Evolutionary conservation across 2,797 vertebrate genomes (phyloP), one percentile per base, ranked within the genome.

Genomic region (Gallirallus australis): DNA sequence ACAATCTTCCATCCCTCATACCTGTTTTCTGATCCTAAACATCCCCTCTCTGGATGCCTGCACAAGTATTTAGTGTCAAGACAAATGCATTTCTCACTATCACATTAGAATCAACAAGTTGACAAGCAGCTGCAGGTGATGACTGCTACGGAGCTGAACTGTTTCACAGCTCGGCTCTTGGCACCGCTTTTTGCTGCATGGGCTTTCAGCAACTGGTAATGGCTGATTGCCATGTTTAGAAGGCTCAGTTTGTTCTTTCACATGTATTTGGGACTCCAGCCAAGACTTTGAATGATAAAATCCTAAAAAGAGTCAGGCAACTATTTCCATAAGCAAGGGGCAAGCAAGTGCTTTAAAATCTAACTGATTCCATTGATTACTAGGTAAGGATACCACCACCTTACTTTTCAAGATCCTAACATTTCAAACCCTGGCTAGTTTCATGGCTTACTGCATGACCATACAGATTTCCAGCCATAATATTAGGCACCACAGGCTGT

Each of bases 81-180:
- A 69, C 35, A 48, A 76, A 59, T 65, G 47, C n/a, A 81, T 40
- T 78, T 94, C 84, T 90, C 69, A 70, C 92, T 89, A 90, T 73
- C 95, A 76, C 72, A 27, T 84, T 79, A 82, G 73, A 90, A 84
- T 63, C 77, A 76, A 69, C 79, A 86, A 89, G 80, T 48, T 85
- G 95, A 82, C 80, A 82, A 86, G 76, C 69, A 86, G 88, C 91
- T 94, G 96, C 73, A 91, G 77, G 91, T 93, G 87, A 88, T 53
- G 82, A 88, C 75, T 93, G 77, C 90, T 89, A 20, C 63, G 27
- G 90, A 86, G 57, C 56, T 78, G 87, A 95, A 82, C 70, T 15
- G 35, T 66, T 94, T 64, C 80, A 64, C 77, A 82, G 82, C 94
- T 60, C 40, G 1, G 63, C 66, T 79, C 87, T 83, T 96, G 86